Evolutionary conservation across 1,140 invertebrate species (phyloP).

Genomic region (Mylabris phalerata): DNA sequence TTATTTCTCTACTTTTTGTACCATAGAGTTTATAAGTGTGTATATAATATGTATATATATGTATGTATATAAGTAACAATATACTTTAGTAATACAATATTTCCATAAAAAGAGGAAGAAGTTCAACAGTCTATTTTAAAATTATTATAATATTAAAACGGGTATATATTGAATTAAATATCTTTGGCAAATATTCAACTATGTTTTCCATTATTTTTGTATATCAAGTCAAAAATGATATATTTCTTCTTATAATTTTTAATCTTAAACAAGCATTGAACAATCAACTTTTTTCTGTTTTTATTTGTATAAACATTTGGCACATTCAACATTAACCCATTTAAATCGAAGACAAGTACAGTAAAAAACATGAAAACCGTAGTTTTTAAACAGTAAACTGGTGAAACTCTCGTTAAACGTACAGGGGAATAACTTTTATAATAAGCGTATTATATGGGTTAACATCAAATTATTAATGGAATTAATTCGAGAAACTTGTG

Average conservation of each 20-base stretch:
- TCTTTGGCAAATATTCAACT: slow-evolving; percentile 15
- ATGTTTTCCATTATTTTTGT: slow-evolving; percentile 1
- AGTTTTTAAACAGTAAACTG: no score
- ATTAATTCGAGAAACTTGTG: no score
- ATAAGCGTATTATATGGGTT: no score
- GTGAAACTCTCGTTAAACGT: no score
- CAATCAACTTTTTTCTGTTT: slow-evolving; percentile 2
- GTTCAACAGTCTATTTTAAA: slow-evolving; percentile 12
- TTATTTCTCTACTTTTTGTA: no score
- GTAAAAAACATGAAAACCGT: no score
- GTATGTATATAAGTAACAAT: slow-evolving; percentile 9
- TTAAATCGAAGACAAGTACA: not conserved
- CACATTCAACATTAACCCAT: slow-evolving; percentile 4
- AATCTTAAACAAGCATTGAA: slow-evolving; percentile 5
- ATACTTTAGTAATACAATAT: slow-evolving; percentile 11
- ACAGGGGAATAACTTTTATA: no score
- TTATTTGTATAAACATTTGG: not conserved
- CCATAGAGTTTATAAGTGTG: not conserved
- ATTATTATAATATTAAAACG: slow-evolving; percentile 1
- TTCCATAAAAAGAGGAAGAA: slow-evolving; percentile 13
- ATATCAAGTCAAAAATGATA: slow-evolving; percentile 6
- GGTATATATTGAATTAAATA: slow-evolving; percentile 13
- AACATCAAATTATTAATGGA: no score
- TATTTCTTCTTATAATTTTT: not conserved
- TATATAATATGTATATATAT: not conserved